phyloP scores from a whole-genome alignment of 2,797 vertebrate genomes.

The Squalus acanthias region DNA sequence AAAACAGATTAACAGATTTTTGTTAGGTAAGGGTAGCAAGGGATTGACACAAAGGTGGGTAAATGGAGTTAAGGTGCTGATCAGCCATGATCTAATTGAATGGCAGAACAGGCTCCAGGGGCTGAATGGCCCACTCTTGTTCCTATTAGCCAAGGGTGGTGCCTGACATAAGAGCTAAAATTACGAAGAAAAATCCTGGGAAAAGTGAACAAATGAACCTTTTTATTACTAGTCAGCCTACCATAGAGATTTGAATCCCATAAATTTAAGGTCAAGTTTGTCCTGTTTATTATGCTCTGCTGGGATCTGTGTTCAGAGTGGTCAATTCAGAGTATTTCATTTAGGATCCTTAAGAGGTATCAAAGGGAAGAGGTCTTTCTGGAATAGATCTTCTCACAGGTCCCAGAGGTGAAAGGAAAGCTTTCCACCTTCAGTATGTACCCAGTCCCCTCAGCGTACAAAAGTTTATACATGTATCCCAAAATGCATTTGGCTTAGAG shows the following conservation, averaged over 20 bases:
- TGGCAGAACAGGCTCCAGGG: not conserved
- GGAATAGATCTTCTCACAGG: not conserved
- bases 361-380: not conserved
- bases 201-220: not conserved
- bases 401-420: not conserved
- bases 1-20: not conserved
- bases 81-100: not conserved
- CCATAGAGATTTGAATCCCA: not conserved
- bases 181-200: not conserved
- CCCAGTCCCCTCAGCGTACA: not conserved
- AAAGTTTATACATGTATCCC: not conserved
- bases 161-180: not conserved
- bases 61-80: no score
- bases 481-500: not conserved
- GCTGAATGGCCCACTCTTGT: not conserved
- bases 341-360: not conserved
- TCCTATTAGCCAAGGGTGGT: not conserved
- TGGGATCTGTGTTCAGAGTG: not conserved
- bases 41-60: not conserved
- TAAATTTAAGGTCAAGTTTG: not conserved
- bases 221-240: not conserved
- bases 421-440: not conserved
- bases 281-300: not conserved
- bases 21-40: not conserved
- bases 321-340: not conserved